Base-by-base conservation (phyloP, 1,140 invertebrate genomes). In the Conus ventricosus region DNA sequence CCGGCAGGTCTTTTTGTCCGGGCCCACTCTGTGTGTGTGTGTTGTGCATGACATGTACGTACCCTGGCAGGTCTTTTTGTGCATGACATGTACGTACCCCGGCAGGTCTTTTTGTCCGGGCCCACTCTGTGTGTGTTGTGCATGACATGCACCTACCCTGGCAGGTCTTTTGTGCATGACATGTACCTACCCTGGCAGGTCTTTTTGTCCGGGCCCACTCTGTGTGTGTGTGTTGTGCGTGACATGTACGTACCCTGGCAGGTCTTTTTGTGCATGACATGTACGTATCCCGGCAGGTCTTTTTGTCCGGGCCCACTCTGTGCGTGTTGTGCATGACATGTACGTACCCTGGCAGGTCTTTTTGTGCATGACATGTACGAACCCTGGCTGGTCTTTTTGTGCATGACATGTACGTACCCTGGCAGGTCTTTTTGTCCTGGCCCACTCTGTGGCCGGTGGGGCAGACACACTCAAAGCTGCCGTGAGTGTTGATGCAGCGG, bases 391-490 rank as follows among this genome's bases (percentile, higher is more conserved):
- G 3, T 82, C 25, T 55, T 17, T 51, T 25, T 82, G 80, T 80
- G 78, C 7, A 5, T 53, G 67, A 63, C 75, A 4, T 8, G 57
- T 15, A 67, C 89, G 88, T 89, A 94, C 93, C 94, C 89, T 89
- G 85, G 89, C 93, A 93, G 3, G 90, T 91, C 85, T 90, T 91
- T 84, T 92, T 89, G 87, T 3, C 39, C 39, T 13, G 80, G 27
- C n/a, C 91, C 87, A 8, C 93, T 87, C 94, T 94, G 87, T 97
- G 97, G 20, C 97, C 97, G 89, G 96, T 96, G 89, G 97, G 96
- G 93, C 98, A 99, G 25, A 96, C 96, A 93, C 98, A 99, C 84
- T 96, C 96, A 94, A 97, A 97, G 76, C 97, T 96, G 1, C 97
- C 97, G 4, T 96, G 95, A 63, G 97, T 96, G 93, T 98, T 98